Conservation (phyloP, 2,113 vertebrate species). For the Periophthalmus modestus region DNA sequence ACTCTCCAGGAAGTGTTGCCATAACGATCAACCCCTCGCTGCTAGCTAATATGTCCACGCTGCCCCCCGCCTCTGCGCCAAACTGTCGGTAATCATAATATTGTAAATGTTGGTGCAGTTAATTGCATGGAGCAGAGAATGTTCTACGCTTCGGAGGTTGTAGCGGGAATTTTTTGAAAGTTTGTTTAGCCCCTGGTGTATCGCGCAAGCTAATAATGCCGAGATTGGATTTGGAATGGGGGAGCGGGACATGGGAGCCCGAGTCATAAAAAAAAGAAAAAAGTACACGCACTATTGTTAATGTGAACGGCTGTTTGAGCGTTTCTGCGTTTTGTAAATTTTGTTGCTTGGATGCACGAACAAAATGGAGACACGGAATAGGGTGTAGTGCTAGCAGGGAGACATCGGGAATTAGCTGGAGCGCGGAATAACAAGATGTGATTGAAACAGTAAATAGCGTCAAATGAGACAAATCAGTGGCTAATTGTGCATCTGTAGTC, state of each 20-base stretch:
- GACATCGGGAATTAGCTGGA: background rate
- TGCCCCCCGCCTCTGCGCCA: conserved; percentile 93
- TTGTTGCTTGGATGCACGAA: conserved; percentile 14
- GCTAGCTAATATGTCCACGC: conserved; percentile 99
- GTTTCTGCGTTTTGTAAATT: conserved; percentile 30
- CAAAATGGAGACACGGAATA: conserved; percentile 3
- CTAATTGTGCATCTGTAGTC: conserved; percentile 10
- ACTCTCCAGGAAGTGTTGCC: conserved; percentile 95
- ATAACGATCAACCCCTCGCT: conserved; percentile 99
- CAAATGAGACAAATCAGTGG: conserved; percentile 10
- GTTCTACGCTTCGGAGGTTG: conserved; percentile 90
- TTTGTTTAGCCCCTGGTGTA: conserved; percentile 88
- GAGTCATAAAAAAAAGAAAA: conserved; percentile 41
- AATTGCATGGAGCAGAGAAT: conserved; percentile 99
- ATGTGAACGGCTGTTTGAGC: conserved; percentile 22
- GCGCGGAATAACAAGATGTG: conserved; percentile 2
- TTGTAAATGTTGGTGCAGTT: conserved; percentile 99
- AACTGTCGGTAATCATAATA: conserved; percentile 99
- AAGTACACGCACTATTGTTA: conserved; percentile 6
- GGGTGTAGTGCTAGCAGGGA: background rate
- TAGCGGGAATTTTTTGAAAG: conserved; percentile 95
- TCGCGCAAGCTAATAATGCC: conserved; percentile 81
- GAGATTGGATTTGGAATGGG: conserved; percentile 72
- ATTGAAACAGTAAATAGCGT: conserved; percentile 6
- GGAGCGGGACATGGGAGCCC: conserved; percentile 24